These are phyloP conservation scores for Agrotis puta DNA, from an alignment of 2,888 invertebrate genomes.

Conservation along the genomic window DNA sequence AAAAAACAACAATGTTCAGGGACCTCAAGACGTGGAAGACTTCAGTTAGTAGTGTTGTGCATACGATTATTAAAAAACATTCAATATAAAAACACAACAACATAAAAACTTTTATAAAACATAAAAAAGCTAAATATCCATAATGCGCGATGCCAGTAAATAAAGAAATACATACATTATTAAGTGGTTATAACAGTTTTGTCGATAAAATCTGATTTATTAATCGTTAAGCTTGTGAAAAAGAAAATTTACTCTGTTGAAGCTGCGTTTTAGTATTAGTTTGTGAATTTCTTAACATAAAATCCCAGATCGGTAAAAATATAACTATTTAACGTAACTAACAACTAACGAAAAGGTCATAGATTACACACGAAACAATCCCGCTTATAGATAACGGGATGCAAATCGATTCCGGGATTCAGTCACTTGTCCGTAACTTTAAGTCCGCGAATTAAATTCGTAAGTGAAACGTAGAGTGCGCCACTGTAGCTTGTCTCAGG, in stretches of 20 bases:
- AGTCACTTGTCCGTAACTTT: slow-evolving; percentile 10
- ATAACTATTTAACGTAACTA: slow-evolving; percentile 61
- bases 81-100: neutral
- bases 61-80: slow-evolving; percentile 1
- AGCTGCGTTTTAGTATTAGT: slow-evolving; percentile 38
- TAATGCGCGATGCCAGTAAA: slow-evolving; percentile 1
- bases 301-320: slow-evolving; percentile 61
- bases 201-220: neutral
- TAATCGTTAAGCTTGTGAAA: neutral
- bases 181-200: neutral
- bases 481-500: slow-evolving; percentile 24
- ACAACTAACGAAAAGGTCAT: slow-evolving; percentile 28
- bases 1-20: slow-evolving; percentile 34
- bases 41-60: slow-evolving; percentile 1
- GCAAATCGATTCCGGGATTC: slow-evolving; percentile 25
- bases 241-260: slow-evolving; percentile 1
- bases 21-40: slow-evolving; percentile 22
- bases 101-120: neutral
- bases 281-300: slow-evolving; percentile 29
- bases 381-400: slow-evolving; percentile 12
- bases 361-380: slow-evolving; percentile 43
- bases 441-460: slow-evolving; percentile 48
- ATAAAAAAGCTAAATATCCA: neutral
- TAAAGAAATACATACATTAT: neutral
- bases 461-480: slow-evolving; percentile 31